Evolutionary conservation across 2,888 invertebrate species (phyloP).

Genomic region (Macrosiphum euphorbiae): DNA sequence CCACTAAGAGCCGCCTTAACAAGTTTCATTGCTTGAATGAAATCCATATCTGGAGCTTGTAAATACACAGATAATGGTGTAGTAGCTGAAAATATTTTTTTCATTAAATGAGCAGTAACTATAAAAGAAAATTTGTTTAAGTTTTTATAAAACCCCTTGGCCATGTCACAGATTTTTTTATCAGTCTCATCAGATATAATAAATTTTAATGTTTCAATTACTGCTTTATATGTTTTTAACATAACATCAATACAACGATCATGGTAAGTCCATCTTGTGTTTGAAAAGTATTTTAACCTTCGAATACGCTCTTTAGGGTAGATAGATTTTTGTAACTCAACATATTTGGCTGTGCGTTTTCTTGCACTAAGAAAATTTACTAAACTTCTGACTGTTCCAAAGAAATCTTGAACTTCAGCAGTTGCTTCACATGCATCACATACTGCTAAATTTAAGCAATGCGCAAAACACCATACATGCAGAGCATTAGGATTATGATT

Average conservation of each 20-base stretch:
- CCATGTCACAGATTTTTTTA: not conserved
- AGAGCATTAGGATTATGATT: not conserved
- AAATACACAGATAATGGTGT: constrained; percentile 10
- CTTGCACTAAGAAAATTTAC: too few species aligned
- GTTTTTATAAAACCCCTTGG: not conserved
- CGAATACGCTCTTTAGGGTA: not conserved
- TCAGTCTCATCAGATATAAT: not conserved
- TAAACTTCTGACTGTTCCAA: too few species aligned
- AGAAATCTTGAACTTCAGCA: not conserved
- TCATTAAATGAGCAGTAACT: not conserved
- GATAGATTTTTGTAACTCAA: not conserved
- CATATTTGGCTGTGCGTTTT: too few species aligned
- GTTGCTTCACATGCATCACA: not conserved
- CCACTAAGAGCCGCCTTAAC: not conserved
- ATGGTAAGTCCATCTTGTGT: constrained; percentile 20
- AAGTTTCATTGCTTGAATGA: constrained; percentile 12
- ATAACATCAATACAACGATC: constrained; percentile 8
- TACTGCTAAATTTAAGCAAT: not conserved
- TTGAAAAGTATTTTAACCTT: constrained; percentile 1
- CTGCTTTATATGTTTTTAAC: not conserved
- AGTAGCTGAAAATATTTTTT: not conserved
- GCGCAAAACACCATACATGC: not conserved
- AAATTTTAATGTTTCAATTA: not conserved
- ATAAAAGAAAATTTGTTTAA: constrained; percentile 6
- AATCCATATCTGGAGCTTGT: not conserved